Base-by-base conservation (phyloP, 2,113 vertebrate species). In the Pseudorhombus dupliciocellatus region DNA sequence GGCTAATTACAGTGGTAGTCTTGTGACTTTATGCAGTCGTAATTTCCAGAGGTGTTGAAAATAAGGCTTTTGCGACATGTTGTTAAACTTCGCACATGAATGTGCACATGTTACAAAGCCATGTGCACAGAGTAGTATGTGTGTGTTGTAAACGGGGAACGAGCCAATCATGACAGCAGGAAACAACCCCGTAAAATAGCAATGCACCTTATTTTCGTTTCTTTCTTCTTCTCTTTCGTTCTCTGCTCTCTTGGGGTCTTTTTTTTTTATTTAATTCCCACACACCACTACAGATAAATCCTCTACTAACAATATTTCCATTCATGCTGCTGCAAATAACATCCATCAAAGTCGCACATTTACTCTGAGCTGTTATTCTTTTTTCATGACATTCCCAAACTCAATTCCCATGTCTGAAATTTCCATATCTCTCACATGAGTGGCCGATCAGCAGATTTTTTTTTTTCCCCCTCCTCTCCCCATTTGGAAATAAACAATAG, bases 41-140 rank as follows among this genome's bases (percentile, higher is more conserved):
- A 78, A 79, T 86, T 88, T 85, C 78, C 77, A 74, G 55, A 67
- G 61, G 79, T 77, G 87, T 64, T 83, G 81, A 80, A 79, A 76
- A 66, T 46, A 64, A 75, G 65, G 30, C 28, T 78, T 70, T 66
- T 58, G 1, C 14, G 61, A 57, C 50, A 66, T 69, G 34, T 31
- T 67, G 26, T 50, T 15, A 51, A 73, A 58, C 60, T 57, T 28
- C 10, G 53, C 7, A 51, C 18, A 26, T 64, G 22, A 0, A 25
- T 42, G 5, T 65, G 53, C 56, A 44, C 24, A 52, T 18, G 22
- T 22, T 24, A 5, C 28, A 12, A 37, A 31, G 2, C 14, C 1
- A 1, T 8, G n/a, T 30, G 28, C 30, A 16, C 34, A 37, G 34
- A 37, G 34, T 11, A 11, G 34, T 37, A 18, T 68, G 28, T 56